Evolutionary conservation across 2,113 vertebrate species (phyloP).

Genomic region (Xiphias gladius): DNA sequence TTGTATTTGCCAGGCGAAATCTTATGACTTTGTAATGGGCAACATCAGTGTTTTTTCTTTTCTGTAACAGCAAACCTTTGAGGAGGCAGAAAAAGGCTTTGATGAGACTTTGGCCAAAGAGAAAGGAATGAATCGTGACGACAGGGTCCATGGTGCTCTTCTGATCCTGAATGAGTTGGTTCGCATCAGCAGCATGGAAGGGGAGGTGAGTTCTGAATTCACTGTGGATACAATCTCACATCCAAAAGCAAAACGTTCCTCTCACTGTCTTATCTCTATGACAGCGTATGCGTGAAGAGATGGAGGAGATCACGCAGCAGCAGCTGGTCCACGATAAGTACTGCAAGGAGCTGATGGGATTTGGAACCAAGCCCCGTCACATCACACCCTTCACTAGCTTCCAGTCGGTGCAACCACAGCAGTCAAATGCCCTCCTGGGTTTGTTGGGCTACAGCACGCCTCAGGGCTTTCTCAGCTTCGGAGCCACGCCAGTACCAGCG

Average conservation of each 20-base stretch:
- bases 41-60: slow-evolving; percentile 16
- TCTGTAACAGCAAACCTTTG: slow-evolving; percentile 91
- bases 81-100: slow-evolving; percentile 97
- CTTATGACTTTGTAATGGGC: not conserved
- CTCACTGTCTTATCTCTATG: not conserved
- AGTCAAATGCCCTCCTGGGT: slow-evolving; percentile 95
- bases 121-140: slow-evolving; percentile 98
- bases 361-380: slow-evolving; percentile 95
- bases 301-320: slow-evolving; percentile 99
- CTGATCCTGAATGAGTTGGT: slow-evolving; percentile 98
- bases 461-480: slow-evolving; percentile 93
- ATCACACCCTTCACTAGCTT: slow-evolving; percentile 98
- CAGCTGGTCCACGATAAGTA: slow-evolving; percentile 98
- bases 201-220: slow-evolving; percentile 89
- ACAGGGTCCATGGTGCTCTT: slow-evolving; percentile 94
- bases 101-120: slow-evolving; percentile 97
- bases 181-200: slow-evolving; percentile 99
- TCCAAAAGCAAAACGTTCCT: not conserved
- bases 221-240: not conserved
- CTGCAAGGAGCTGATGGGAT: slow-evolving; percentile 97
- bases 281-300: slow-evolving; percentile 97
- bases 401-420: slow-evolving; percentile 95
- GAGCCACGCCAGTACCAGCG: slow-evolving; percentile 89
- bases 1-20: not conserved
- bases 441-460: slow-evolving; percentile 94